phyloP scores from a whole-genome alignment of 1,140 invertebrate genomes.

The Zaprionus gabonicus region DNA sequence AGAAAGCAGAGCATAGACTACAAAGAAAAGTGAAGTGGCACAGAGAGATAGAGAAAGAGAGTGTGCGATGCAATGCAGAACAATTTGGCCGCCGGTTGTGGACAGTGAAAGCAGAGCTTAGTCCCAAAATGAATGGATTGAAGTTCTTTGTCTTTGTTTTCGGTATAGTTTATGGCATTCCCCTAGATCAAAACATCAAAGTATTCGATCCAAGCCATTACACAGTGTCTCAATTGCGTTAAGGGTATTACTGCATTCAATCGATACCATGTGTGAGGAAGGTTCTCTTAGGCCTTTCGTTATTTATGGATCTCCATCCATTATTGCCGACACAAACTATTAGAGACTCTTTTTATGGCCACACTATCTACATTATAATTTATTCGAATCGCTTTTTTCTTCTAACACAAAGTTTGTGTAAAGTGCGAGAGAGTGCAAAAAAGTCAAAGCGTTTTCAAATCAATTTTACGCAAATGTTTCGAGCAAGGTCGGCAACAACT shows the following conservation, averaged over 20 bases:
- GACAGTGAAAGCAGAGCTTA: conserved; percentile 9
- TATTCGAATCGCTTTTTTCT: background rate
- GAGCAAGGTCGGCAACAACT: background rate
- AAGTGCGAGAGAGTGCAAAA: background rate
- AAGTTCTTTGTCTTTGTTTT: background rate
- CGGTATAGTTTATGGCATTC: conserved; percentile 6
- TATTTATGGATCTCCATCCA: background rate
- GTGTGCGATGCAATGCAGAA: conserved; percentile 16
- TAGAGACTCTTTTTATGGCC: background rate
- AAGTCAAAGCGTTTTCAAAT: conserved; percentile 6
- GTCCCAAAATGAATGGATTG: conserved; percentile 29
- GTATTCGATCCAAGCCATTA: background rate
- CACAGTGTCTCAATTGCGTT: background rate
- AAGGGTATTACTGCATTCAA: background rate
- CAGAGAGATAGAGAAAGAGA: background rate
- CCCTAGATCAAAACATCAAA: conserved; percentile 17
- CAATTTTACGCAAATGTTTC: conserved; percentile 8
- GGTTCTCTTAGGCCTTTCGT: background rate
- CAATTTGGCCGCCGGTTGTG: conserved; percentile 25
- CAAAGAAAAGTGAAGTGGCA: too few relatives aligned
- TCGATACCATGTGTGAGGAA: too few relatives aligned
- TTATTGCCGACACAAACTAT: conserved; percentile 7
- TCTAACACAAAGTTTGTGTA: background rate
- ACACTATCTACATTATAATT: conserved; percentile 9
- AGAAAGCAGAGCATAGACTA: background rate